phyloP scores from a whole-genome alignment of 2,888 invertebrate species.

The Cantharis lateralis region DNA sequence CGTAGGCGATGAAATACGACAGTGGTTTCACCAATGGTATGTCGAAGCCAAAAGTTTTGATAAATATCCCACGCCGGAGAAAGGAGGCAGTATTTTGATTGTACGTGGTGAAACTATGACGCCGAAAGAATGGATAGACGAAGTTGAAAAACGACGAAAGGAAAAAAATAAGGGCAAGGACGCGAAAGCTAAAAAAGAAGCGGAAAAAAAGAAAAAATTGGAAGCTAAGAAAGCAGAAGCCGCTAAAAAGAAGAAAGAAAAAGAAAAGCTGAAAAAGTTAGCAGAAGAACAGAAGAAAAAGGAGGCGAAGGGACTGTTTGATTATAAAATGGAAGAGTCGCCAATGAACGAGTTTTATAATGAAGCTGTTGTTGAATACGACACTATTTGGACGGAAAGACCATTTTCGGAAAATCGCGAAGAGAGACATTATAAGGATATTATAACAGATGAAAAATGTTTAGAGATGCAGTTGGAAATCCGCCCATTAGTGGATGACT shows the following conservation, averaged over 20 bases:
- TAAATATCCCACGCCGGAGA: slow-evolving; percentile 71
- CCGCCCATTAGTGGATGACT: slow-evolving; percentile 70
- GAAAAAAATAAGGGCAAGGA: slow-evolving; percentile 40
- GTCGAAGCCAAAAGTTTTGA: slow-evolving; percentile 64
- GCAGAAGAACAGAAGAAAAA: slow-evolving; percentile 30
- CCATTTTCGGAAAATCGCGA: slow-evolving; percentile 61
- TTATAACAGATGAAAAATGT: slow-evolving; percentile 69
- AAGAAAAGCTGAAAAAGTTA: slow-evolving; percentile 46
- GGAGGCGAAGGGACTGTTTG: slow-evolving; percentile 24
- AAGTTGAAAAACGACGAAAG: slow-evolving; percentile 44
- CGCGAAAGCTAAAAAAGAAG: slow-evolving; percentile 37
- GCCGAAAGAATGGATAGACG: slow-evolving; percentile 62
- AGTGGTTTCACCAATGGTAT: slow-evolving; percentile 76
- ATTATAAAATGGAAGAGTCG: slow-evolving; percentile 41
- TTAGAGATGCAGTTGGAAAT: slow-evolving; percentile 68
- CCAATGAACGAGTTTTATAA: slow-evolving; percentile 53
- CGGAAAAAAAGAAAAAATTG: slow-evolving; percentile 36
- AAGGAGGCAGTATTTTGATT: slow-evolving; percentile 69
- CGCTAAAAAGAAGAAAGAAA: slow-evolving; percentile 51
- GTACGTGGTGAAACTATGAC: slow-evolving; percentile 64
- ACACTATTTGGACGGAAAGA: slow-evolving; percentile 57
- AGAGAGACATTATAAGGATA: slow-evolving; percentile 65
- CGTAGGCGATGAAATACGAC: slow-evolving; percentile 74
- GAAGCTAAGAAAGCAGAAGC: slow-evolving; percentile 42
- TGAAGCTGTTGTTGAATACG: slow-evolving; percentile 57